A percentile compares a stretch with the other conserved stretches of the same genome.
Conservation (phyloP, 1,140 invertebrate species). For the Drosophila simulans region DNA sequence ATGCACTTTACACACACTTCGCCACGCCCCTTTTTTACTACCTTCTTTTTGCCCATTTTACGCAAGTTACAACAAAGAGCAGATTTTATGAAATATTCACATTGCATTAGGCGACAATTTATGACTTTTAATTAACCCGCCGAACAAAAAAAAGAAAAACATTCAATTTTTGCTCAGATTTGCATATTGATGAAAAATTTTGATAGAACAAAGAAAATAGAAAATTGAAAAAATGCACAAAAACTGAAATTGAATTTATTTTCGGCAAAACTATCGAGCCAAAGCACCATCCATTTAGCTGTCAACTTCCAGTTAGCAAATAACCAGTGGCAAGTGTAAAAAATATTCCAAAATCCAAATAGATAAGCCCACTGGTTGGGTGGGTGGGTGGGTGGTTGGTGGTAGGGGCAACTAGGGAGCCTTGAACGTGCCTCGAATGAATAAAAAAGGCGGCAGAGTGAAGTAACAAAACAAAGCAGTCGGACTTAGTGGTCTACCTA, state of each 20-base stretch:
- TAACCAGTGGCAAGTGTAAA: slow-evolving; percentile 27
- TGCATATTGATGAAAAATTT: slow-evolving; percentile 67
- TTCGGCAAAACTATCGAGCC: background rate
- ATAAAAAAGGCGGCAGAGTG: slow-evolving; percentile 20
- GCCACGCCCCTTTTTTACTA: slow-evolving; percentile 3
- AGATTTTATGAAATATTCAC: slow-evolving; percentile 53
- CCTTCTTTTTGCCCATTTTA: background rate
- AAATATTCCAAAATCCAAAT: slow-evolving; percentile 22
- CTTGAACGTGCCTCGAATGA: slow-evolving; percentile 40
- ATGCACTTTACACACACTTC: slow-evolving; percentile 61
- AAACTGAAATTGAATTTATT: slow-evolving; percentile 16
- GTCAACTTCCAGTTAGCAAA: slow-evolving; percentile 69
- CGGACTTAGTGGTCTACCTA: slow-evolving; percentile 20
- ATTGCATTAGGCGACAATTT: slow-evolving; percentile 70
- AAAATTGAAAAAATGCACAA: background rate
- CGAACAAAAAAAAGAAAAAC: slow-evolving; percentile 42
- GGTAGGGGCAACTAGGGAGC: slow-evolving; percentile 10
- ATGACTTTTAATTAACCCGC: slow-evolving; percentile 71
- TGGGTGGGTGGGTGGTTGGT: too few relatives aligned
- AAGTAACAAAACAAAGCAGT: slow-evolving; percentile 54
- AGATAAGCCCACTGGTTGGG: slow-evolving; percentile 29
- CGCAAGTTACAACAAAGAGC: slow-evolving; percentile 34
- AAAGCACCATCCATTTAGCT: slow-evolving; percentile 40
- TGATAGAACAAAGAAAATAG: slow-evolving; percentile 10
- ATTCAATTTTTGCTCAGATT: slow-evolving; percentile 65